Conservation (phyloP, 35 echinoderm and acorn worm species). For the Ptychodera flava region DNA sequence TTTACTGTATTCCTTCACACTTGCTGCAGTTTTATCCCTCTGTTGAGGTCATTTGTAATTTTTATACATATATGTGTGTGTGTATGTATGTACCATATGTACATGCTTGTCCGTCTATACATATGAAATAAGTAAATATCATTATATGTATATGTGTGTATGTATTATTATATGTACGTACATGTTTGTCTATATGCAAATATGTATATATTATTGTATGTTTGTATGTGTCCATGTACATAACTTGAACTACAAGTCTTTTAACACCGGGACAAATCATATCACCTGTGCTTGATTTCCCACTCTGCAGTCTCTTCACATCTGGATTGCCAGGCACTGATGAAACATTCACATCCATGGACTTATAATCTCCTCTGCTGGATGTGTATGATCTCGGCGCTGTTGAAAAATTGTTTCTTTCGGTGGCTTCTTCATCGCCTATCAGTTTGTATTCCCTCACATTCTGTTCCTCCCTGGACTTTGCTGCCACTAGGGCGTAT, state of each 20-base stretch:
- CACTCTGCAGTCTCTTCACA: background rate
- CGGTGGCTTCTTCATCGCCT: background rate
- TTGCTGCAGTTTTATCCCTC: too few species aligned
- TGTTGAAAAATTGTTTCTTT: background rate
- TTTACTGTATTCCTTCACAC: too few species aligned
- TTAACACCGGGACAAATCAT: background rate
- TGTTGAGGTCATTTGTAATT: too few species aligned
- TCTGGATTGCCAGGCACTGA: background rate
- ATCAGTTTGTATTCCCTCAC: background rate
- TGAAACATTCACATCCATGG: background rate
- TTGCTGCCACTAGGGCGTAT: background rate
- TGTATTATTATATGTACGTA: too few species aligned
- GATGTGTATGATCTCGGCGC: background rate
- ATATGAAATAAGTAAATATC: too few species aligned
- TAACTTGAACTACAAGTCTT: background rate
- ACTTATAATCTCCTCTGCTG: background rate
- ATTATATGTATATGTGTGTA: too few species aligned
- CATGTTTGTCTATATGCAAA: conserved; percentile 9
- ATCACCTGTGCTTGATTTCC: background rate
- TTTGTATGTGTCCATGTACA: background rate
- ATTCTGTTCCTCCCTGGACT: background rate
- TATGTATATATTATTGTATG: background rate
- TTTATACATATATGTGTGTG: too few species aligned
- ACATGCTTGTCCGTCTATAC: too few species aligned
- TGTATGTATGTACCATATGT: too few species aligned